Conservation (phyloP, 1,140 invertebrate species). For the Thalassaphorura encarpata region DNA sequence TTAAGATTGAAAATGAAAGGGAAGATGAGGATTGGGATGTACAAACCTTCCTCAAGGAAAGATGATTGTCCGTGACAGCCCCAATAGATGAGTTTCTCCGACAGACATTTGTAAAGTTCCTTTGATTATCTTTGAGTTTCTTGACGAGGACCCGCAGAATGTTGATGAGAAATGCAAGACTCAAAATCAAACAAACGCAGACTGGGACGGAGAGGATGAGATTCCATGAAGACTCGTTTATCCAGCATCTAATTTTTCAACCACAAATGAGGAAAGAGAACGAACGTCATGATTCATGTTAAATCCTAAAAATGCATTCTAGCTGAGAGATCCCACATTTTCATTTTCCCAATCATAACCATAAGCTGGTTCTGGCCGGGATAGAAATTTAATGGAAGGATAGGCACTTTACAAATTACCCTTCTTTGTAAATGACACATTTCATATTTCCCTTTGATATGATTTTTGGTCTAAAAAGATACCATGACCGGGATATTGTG, state of each 20-base stretch:
- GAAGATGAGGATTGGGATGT: background rate
- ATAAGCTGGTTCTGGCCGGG: no score
- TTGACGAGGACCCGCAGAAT: constrained; percentile 45
- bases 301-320: background rate
- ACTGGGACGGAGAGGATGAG: constrained; percentile 37
- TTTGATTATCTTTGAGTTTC: constrained; percentile 39
- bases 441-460: no score
- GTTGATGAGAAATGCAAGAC: constrained; percentile 47
- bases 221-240: constrained; percentile 21
- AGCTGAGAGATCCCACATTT: no score
- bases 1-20: no score
- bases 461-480: no score
- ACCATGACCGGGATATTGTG: no score
- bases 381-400: no score
- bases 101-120: constrained; percentile 20
- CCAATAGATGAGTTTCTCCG: constrained; percentile 20
- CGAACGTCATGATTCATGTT: no score
- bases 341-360: no score
- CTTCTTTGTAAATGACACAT: no score
- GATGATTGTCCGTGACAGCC: constrained; percentile 21
- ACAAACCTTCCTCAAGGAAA: constrained; percentile 27
- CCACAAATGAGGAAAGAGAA: background rate
- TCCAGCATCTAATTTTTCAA: constrained; percentile 20
- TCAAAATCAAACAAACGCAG: constrained; percentile 41
- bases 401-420: no score